Percentiles rank a stretch among this genome's conserved stretches.
These are phyloP conservation scores for Drosophila repleta DNA, from an alignment of 1,140 invertebrate genomes.

Conservation along the genomic window DNA sequence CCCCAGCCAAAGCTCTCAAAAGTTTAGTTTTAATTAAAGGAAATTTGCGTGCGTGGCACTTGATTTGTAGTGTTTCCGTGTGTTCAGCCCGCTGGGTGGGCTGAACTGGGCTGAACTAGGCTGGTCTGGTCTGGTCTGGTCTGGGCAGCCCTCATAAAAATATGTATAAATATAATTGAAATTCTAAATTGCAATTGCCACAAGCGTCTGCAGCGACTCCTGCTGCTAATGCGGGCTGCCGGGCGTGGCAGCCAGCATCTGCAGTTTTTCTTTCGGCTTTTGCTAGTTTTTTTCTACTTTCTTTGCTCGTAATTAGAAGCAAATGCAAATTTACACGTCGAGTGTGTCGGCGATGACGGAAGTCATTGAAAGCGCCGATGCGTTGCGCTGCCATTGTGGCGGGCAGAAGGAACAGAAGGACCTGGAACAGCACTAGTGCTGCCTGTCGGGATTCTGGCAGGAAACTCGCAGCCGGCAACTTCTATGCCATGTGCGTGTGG, in stretches of 20 bases:
- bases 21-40: conserved; percentile 81
- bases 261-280: conserved; percentile 9
- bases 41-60: conserved; percentile 78
- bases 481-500: conserved; percentile 26
- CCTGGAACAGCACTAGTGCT: background rate
- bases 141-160: conserved; percentile 47
- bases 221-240: conserved; percentile 32
- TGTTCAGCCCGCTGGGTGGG: no score
- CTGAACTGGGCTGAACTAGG: no score
- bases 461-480: conserved; percentile 39
- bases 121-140: no score
- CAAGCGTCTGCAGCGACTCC: conserved; percentile 31
- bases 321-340: conserved; percentile 78
- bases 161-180: conserved; percentile 81
- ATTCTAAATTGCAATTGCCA: conserved; percentile 79
- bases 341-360: conserved; percentile 73
- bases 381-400: conserved; percentile 43
- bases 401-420: background rate
- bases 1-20: conserved; percentile 65
- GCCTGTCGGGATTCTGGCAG: conserved; percentile 29
- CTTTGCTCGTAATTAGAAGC: conserved; percentile 71
- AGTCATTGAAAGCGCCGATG: conserved; percentile 73
- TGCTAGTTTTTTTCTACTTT: background rate
- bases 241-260: conserved; percentile 17
- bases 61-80: conserved; percentile 77